Evolutionary conservation across 2,888 invertebrate species (phyloP).

Genomic region (Lagria hirta): DNA sequence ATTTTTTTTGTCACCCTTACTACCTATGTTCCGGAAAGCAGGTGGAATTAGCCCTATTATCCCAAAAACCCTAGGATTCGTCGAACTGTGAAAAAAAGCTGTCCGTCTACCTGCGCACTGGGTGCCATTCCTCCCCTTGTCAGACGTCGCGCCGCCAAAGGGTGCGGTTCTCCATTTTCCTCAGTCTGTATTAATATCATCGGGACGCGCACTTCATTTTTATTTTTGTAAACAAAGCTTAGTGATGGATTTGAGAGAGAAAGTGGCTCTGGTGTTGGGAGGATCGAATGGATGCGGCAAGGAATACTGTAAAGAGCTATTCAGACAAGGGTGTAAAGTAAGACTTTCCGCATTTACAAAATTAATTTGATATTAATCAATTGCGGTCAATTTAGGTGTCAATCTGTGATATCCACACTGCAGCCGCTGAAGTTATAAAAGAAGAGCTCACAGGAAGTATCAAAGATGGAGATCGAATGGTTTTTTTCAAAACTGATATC

Average conservation of each 20-base stretch:
- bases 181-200: no score
- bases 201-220: no score
- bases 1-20: no score
- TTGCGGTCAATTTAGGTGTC: conserved; percentile 60
- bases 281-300: conserved; percentile 73
- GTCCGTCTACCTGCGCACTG: no score
- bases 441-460: conserved; percentile 68
- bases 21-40: no score
- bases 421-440: conserved; percentile 68
- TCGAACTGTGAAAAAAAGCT: no score
- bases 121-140: no score
- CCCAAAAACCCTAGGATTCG: no score
- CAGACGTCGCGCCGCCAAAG: no score
- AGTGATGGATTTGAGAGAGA: conserved; percentile 71
- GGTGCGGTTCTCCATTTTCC: no score
- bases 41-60: no score
- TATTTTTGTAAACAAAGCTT: conserved; percentile 10
- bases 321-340: conserved; percentile 75
- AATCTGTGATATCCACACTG: conserved; percentile 72
- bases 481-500: conserved; percentile 75
- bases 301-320: conserved; percentile 70
- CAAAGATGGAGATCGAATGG: conserved; percentile 68
- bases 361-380: conserved; percentile 1
- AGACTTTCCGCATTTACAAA: conserved; percentile 20
- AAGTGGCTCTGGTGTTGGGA: conserved; percentile 72